These are phyloP conservation scores for Nymphalis io DNA, from an alignment of 1,140 invertebrate species.

Conservation along the genomic window DNA sequence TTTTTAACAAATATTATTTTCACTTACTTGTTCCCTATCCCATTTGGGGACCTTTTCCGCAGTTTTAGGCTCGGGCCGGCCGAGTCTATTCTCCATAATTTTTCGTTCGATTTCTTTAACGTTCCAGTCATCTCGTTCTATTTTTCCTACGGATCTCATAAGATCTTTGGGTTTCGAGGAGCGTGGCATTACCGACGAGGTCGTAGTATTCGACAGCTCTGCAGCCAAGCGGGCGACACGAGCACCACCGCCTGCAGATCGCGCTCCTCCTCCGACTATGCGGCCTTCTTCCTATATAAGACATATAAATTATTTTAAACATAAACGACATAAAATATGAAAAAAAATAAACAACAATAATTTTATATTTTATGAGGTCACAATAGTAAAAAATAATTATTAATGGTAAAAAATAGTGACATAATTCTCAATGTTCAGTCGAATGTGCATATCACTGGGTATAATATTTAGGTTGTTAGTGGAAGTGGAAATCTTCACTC, in stretches of 20 bases:
- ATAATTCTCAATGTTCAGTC: neutral
- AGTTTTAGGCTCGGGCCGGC: conserved; percentile 83
- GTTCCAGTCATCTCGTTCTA: conserved; percentile 96
- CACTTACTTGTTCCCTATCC: conserved; percentile 88
- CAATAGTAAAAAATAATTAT: neutral
- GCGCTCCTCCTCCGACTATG: conserved; percentile 53
- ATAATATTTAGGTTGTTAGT: conserved; percentile 7
- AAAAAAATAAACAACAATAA: neutral
- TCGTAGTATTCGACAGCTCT: conserved; percentile 68
- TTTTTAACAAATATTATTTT: neutral
- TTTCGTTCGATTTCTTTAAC: conserved; percentile 95
- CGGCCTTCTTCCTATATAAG: conserved; percentile 59
- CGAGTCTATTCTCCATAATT: conserved; percentile 91
- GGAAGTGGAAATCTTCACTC: neutral
- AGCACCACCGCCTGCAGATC: conserved; percentile 60
- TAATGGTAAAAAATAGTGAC: neutral
- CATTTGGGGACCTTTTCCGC: conserved; percentile 94
- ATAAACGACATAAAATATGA: neutral
- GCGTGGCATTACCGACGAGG: conserved; percentile 66
- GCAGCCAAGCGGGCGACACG: conserved; percentile 85
- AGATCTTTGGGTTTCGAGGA: conserved; percentile 93
- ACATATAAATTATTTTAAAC: neutral
- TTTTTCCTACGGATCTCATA: conserved; percentile 92
- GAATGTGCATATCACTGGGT: neutral
- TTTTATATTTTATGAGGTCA: neutral